Evolutionary conservation across 2,888 invertebrate species (phyloP).

Genomic region (Ormyrus nitidulus): DNA sequence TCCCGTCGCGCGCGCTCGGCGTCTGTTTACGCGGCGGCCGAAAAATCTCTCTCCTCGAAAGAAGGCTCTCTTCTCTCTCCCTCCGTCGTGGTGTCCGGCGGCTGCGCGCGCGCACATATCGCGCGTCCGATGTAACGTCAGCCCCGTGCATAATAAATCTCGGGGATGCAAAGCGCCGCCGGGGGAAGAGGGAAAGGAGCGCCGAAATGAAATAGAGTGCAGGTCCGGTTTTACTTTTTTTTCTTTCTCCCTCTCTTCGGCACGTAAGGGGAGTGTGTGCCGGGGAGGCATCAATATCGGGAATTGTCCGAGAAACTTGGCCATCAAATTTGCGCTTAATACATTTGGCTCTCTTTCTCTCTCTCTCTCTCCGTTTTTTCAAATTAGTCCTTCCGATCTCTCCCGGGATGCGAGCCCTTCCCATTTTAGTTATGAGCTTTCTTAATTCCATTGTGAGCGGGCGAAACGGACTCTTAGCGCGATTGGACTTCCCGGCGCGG

Average conservation of each 20-base stretch:
- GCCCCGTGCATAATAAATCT: slow-evolving; percentile 73
- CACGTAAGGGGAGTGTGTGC: background rate
- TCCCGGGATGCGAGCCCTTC: slow-evolving; percentile 2
- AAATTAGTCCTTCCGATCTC: slow-evolving; percentile 42
- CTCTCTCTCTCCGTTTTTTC: slow-evolving; percentile 5
- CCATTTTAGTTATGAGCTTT: slow-evolving; percentile 38
- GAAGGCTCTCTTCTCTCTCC: too few species aligned
- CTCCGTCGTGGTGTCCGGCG: slow-evolving; percentile 11
- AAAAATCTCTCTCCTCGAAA: too few species aligned
- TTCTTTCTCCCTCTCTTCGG: slow-evolving; percentile 4
- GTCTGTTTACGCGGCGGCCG: too few species aligned
- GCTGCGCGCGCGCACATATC: slow-evolving; percentile 29
- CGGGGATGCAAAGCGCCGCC: slow-evolving; percentile 36
- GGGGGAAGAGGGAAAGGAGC: background rate
- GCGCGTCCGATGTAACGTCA: slow-evolving; percentile 70
- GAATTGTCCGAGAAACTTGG: slow-evolving; percentile 66
- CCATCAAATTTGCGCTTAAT: slow-evolving; percentile 66
- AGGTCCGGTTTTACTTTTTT: slow-evolving; percentile 11
- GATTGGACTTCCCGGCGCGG: slow-evolving; percentile 9
- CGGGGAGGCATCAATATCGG: slow-evolving; percentile 66
- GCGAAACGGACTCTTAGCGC: slow-evolving; percentile 18
- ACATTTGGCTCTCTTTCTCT: slow-evolving; percentile 55
- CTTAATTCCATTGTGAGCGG: slow-evolving; percentile 32
- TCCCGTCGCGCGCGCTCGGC: too few species aligned
- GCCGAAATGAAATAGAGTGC: slow-evolving; percentile 38